Conservation (phyloP, 2,888 invertebrate species). For the Spatulosminthurus flaviceps region DNA sequence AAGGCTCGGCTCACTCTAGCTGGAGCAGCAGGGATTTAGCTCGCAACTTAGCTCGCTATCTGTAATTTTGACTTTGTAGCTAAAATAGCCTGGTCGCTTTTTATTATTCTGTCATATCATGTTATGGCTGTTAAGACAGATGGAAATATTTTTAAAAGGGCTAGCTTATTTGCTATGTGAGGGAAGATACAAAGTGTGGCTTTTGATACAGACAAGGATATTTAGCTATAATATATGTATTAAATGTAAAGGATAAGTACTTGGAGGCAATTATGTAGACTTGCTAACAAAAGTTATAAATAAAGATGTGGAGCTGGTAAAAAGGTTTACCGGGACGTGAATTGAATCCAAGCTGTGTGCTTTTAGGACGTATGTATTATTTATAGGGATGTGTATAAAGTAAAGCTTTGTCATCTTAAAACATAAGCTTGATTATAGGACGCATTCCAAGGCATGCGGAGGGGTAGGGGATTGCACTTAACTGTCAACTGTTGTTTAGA, state of each 20-base stretch:
- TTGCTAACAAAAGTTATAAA: background rate
- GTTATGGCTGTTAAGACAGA: conserved; percentile 14
- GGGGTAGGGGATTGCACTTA: background rate
- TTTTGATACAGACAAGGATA: too few relatives aligned
- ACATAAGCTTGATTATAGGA: background rate
- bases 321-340: background rate
- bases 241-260: too few relatives aligned
- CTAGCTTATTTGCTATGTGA: background rate
- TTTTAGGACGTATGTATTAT: background rate
- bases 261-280: background rate
- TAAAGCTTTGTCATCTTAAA: conserved; percentile 12
- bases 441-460: background rate
- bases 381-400: too few relatives aligned
- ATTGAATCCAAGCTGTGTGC: background rate
- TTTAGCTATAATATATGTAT: too few relatives aligned
- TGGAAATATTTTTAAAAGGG: conserved; percentile 13
- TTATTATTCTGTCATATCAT: conserved; percentile 18
- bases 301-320: background rate
- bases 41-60: background rate
- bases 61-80: conserved; percentile 8
- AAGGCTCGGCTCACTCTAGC: background rate
- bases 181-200: background rate
- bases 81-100: conserved; percentile 18
- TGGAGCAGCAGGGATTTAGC: conserved; percentile 25
- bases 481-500: conserved; percentile 43